phyloP scores from a whole-genome alignment of 1,140 invertebrate species.

The Plectrocnemia conspersa region DNA sequence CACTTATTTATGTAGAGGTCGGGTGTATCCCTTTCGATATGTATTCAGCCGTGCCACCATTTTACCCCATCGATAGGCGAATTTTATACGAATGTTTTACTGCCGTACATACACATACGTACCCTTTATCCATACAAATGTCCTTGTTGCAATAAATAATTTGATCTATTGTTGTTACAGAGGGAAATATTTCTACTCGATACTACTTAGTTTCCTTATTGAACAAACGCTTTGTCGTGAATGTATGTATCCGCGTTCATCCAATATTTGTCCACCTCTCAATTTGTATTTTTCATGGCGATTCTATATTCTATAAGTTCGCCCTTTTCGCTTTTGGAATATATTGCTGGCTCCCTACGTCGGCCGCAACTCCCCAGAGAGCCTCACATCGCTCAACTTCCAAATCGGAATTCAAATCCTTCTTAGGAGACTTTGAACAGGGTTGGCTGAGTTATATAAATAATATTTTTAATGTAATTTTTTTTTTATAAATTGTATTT shows the following conservation, averaged over 20 bases:
- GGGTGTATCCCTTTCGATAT: slow-evolving; percentile 14
- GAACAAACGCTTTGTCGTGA: too few species aligned
- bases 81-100: slow-evolving; percentile 35
- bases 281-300: slow-evolving; percentile 30
- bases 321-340: slow-evolving; percentile 19
- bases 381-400: slow-evolving; percentile 35
- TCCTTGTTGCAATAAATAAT: too few species aligned
- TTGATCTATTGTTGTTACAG: too few species aligned
- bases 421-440: slow-evolving; percentile 3
- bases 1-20: slow-evolving; percentile 34
- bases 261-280: slow-evolving; percentile 17
- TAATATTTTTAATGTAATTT: neutral
- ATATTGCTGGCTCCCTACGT: slow-evolving; percentile 26
- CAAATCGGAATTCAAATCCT: slow-evolving; percentile 37
- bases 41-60: slow-evolving; percentile 16
- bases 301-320: slow-evolving; percentile 10
- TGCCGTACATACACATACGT: slow-evolving; percentile 30
- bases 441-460: slow-evolving; percentile 7
- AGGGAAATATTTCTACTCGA: too few species aligned
- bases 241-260: too few species aligned
- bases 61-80: slow-evolving; percentile 32
- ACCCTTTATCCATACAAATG: too few species aligned
- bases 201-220: too few species aligned
- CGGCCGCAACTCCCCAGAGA: slow-evolving; percentile 33
- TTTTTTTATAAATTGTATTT: neutral